Conservation (phyloP, 2,797 vertebrate species). For the Sebastes matsubarae region DNA sequence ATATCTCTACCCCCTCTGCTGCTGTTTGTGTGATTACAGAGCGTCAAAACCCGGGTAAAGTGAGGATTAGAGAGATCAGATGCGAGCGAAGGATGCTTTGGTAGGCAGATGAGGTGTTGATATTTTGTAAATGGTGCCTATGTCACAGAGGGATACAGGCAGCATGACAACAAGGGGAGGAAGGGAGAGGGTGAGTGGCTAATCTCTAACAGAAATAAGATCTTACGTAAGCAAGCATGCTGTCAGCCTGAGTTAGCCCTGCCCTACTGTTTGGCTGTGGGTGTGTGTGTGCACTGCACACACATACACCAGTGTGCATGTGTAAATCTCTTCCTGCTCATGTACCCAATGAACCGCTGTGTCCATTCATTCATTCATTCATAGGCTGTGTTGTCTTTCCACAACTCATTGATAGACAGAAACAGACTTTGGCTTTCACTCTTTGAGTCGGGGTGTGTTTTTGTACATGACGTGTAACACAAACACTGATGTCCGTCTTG, state of each 20-base stretch:
- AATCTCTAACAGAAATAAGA: constrained; percentile 82
- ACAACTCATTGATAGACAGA: constrained; percentile 7
- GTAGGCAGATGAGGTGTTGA: constrained; percentile 32
- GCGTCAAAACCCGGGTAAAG: constrained; percentile 21
- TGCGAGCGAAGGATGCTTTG: background rate
- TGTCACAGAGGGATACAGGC: constrained; percentile 31
- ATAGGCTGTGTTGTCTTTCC: constrained; percentile 21
- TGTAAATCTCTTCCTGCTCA: constrained; percentile 42
- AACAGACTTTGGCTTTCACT: background rate
- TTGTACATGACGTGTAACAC: background rate
- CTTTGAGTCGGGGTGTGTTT: background rate
- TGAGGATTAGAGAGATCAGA: constrained; percentile 31
- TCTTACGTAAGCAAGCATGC: constrained; percentile 75
- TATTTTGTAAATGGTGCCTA: constrained; percentile 28
- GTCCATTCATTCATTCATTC: constrained; percentile 59
- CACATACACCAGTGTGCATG: constrained; percentile 22
- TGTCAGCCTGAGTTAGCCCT: constrained; percentile 67
- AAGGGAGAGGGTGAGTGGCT: constrained; percentile 65
- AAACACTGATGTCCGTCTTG: background rate
- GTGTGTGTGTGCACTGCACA: constrained; percentile 10
- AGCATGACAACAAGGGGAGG: constrained; percentile 32
- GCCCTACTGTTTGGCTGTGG: constrained; percentile 56
- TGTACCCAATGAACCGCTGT: constrained; percentile 42
- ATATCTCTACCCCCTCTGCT: background rate
- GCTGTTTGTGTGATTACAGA: constrained; percentile 30